A percentile compares a stretch with the other conserved stretches of the same genome.
Conservation (phyloP, 2,888 invertebrate genomes). For the Caenorhabditis wallacei region DNA sequence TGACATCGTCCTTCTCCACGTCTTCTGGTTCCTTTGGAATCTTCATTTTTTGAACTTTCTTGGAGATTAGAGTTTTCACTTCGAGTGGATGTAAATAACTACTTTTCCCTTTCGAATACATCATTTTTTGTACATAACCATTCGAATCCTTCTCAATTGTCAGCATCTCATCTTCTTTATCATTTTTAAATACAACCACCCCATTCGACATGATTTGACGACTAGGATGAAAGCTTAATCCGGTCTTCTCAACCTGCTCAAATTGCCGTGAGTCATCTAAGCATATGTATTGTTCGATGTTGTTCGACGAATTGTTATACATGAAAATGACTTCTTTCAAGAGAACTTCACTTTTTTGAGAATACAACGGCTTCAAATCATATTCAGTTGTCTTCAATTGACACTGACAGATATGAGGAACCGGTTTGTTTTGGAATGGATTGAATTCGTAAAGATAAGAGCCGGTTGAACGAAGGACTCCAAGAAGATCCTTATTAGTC, state of each 20-base stretch:
- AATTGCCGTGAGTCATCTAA: not conserved
- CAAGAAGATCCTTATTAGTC: not conserved
- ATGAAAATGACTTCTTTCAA: not conserved
- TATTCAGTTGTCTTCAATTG: not conserved
- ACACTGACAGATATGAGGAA: not conserved
- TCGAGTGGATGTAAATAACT: too few species aligned
- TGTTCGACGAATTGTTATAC: not conserved
- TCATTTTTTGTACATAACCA: too few species aligned
- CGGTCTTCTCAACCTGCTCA: not conserved
- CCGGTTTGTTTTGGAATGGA: not conserved
- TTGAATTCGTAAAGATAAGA: not conserved
- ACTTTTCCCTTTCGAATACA: too few species aligned
- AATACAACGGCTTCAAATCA: not conserved
- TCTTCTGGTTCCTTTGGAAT: too few species aligned
- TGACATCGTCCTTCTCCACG: not conserved
- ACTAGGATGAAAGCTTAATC: not conserved
- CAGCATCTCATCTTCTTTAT: too few species aligned
- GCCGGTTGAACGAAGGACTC: not conserved
- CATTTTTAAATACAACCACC: not conserved
- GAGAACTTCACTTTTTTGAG: not conserved
- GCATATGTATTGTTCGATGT: not conserved
- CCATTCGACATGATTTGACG: not conserved
- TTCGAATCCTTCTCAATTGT: too few species aligned
- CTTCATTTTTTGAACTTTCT: too few species aligned
- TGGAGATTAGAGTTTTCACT: too few species aligned